Percentiles rank a stretch among this genome's conserved stretches.
Conservation (phyloP, 2,113 vertebrate genomes). For the Anthoscopus minutus region DNA sequence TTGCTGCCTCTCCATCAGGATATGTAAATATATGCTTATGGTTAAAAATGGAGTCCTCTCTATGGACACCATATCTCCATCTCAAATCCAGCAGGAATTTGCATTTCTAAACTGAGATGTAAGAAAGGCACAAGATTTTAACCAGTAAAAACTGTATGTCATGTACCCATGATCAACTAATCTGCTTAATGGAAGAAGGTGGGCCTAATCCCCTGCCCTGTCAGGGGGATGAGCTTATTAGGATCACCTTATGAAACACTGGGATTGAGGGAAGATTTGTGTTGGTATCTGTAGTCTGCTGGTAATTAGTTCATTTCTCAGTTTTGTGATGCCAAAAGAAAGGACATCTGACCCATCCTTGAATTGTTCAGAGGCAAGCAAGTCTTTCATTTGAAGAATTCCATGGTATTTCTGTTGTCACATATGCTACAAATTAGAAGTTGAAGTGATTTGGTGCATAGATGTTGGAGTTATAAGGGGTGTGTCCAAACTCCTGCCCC, state of each 20-base stretch:
- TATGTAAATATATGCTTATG: neutral
- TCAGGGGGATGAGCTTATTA: neutral
- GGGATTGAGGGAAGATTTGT: neutral
- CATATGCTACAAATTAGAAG: neutral
- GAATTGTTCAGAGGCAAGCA: neutral
- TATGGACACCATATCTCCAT: no score
- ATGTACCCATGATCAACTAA: fast-evolving
- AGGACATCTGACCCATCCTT: neutral
- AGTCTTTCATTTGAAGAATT: neutral
- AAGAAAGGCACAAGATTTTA: neutral
- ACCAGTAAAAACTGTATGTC: neutral
- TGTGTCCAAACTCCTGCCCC: neutral
- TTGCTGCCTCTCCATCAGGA: neutral
- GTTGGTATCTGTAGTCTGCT: neutral
- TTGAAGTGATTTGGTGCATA: neutral
- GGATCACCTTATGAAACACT: neutral
- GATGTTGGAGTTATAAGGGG: neutral
- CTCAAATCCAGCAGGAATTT: neutral
- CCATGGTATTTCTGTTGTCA: neutral
- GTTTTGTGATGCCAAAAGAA: neutral
- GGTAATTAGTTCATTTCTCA: neutral
- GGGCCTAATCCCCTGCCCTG: neutral
- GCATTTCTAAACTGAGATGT: neutral
- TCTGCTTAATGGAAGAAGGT: neutral
- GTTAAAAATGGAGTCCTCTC: neutral